Evolutionary conservation across 1,140 invertebrate species (phyloP), one percentile per base, ranked within the genome.

Genomic region (Brachionus asplanchnoidis): DNA sequence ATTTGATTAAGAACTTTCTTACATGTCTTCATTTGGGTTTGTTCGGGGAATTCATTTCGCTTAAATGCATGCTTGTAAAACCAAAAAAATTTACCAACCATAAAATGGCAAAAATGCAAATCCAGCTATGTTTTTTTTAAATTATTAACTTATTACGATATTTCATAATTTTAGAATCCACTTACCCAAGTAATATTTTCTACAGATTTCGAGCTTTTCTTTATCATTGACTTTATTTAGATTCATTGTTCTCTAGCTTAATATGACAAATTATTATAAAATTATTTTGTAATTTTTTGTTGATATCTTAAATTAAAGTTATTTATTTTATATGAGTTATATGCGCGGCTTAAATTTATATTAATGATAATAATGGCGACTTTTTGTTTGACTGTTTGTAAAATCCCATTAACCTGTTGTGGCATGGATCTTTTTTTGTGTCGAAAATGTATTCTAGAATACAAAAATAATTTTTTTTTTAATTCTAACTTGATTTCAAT

Each of bases 1-100:
- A 70, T 73, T 20, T 77, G 2, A 68, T 11, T 7, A 32, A 14
- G 12, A 6, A 42, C 20, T 36, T 17, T 40, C 5, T 56, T 75
- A 84, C 84, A 84, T 75, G 53, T 75, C 23, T 65, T 65, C 12
- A 84, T 75, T 75, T 60, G 46, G 9, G 68, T 20, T 46, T 84
- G 66, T 77, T 84, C 66, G 11, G 82, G 82, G 14, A 32, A 84
- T 36, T 70, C 36, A 20, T 23, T 32, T 42, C 65, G n/a, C 40
- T 77, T 73, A 44, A 84, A 84, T 75, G 84, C 84, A 66, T 84
- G 68, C 23, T 84, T 84, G 32, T 53, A 84, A 23, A 84, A 84
- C 84, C 84, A 84, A 40, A 50, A 11, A 75, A 73, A 84, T 84
- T 84, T 8, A 84, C 65, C 17, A 84, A 14, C 84, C 84, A 84